Conservation (phyloP, 2,888 invertebrate genomes). For the Heliconius erato region DNA sequence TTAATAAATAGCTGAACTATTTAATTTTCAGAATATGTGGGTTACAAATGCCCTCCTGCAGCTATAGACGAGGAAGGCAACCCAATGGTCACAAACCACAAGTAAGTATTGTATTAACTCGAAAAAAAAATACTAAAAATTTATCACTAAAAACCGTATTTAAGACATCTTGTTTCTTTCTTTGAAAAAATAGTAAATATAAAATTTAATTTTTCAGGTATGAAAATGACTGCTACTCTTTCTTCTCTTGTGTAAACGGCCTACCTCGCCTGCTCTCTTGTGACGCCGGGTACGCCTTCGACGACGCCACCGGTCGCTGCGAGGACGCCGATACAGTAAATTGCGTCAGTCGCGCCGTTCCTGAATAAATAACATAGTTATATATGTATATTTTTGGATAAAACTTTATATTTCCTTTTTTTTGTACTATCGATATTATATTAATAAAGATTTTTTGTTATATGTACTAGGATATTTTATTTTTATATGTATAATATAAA, state of each 20-base stretch:
- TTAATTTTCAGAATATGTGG: constrained; percentile 65
- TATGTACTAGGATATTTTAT: not conserved
- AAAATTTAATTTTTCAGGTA: constrained; percentile 58
- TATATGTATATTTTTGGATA: not conserved
- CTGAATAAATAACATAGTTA: not conserved
- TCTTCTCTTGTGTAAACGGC: constrained; percentile 67
- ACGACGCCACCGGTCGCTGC: constrained; percentile 60
- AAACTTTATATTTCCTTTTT: not conserved
- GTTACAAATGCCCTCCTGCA: constrained; percentile 66
- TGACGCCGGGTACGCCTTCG: constrained; percentile 69
- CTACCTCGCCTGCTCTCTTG: constrained; percentile 67
- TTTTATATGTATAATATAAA: not conserved
- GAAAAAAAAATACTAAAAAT: not conserved
- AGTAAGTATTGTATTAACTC: constrained; percentile 57
- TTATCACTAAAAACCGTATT: not conserved
- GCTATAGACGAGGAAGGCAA: constrained; percentile 60
- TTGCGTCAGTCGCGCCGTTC: not conserved
- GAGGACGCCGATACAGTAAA: constrained; percentile 57
- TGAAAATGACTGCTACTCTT: constrained; percentile 66
- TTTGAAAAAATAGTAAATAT: not conserved
- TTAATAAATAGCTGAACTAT: not conserved
- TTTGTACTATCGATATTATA: not conserved
- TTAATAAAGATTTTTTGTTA: not conserved
- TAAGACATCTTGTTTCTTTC: not conserved
- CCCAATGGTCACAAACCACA: constrained; percentile 61